Evolutionary conservation across 2,888 invertebrate species (phyloP), one percentile per base, ranked within the genome.

Genomic region (Subacronicta megacephala): DNA sequence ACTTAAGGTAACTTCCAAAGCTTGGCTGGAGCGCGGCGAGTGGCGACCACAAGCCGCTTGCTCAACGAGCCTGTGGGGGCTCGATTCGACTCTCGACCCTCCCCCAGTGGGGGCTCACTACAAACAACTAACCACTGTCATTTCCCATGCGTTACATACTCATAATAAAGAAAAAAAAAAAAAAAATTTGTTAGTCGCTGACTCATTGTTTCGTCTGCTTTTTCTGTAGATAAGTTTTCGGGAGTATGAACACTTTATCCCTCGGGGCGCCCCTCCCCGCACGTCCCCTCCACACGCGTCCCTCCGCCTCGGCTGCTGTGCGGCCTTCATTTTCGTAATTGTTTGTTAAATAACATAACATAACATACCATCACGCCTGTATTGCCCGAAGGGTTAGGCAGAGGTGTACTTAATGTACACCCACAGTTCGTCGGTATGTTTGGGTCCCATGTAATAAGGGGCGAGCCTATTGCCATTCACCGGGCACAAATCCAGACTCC

Each of bases 191-290:
- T 41, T 2, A 15, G 41, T 41, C 10, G 9, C 4, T 7, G 2
- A n/a, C n/a, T n/a, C n/a, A n/a, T n/a, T n/a, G n/a, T n/a, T 26
- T 23, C 41, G 5, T 26, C 15, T 15, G 15, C 13, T 41, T 26
- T 23, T 41, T 10, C 41, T 41, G 26, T 41, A 26, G 41, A 26
- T 26, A 41, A 10, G 26, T 41, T 26, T 3, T 23, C 10, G 41
- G 2, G 26, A 41, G 41, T 23, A n/a, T n/a, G n/a, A n/a, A n/a
- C n/a, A n/a, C n/a, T n/a, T 13, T 0, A 7, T 3, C 40, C 40
- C 13, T 4, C 20, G 2, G 23, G 40, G 20, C 23, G 23, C 7
- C 6, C 23, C 23, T 23, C 23, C 23, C 23, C 0, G 13, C 17
- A 3, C 10, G 4, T 7, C 13, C 20, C n/a, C 23, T 0, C 15